Evolutionary conservation across 2,797 vertebrate genomes (phyloP).

Genomic region (Sarcophilus harrisii): DNA sequence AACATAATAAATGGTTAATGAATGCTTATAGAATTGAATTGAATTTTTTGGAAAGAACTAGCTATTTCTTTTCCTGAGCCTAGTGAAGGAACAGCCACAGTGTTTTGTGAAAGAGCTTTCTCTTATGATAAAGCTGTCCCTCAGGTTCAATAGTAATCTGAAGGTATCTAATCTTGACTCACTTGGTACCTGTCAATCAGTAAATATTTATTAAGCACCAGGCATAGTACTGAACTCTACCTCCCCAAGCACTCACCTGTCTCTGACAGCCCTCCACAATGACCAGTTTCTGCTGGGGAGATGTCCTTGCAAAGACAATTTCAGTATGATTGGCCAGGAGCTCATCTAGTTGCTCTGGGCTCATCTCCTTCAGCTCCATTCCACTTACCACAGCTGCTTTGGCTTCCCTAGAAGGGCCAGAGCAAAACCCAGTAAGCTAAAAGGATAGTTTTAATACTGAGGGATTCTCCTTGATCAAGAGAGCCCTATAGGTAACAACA

Average conservation of each 20-base stretch:
- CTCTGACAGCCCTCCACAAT: conserved; percentile 89
- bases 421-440: not conserved
- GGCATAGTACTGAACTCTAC: not conserved
- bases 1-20: not conserved
- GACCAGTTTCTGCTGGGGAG: conserved; percentile 88
- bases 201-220: not conserved
- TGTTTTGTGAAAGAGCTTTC: not conserved
- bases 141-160: not conserved
- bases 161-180: not conserved
- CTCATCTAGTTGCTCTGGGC: conserved; percentile 83
- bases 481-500: not conserved
- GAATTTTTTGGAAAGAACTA: not conserved
- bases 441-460: not conserved
- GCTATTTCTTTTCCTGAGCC: not conserved
- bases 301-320: conserved; percentile 88
- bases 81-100: not conserved
- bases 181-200: not conserved
- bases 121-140: not conserved
- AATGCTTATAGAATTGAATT: not conserved
- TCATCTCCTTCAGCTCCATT: conserved; percentile 88
- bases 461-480: not conserved
- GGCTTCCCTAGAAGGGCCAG: conserved; percentile 81
- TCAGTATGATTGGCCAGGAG: conserved; percentile 84
- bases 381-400: conserved; percentile 87
- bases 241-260: conserved; percentile 83